These are phyloP conservation scores for Nymphalis polychloros DNA, from an alignment of 2,888 invertebrate genomes.

Conservation along the genomic window DNA sequence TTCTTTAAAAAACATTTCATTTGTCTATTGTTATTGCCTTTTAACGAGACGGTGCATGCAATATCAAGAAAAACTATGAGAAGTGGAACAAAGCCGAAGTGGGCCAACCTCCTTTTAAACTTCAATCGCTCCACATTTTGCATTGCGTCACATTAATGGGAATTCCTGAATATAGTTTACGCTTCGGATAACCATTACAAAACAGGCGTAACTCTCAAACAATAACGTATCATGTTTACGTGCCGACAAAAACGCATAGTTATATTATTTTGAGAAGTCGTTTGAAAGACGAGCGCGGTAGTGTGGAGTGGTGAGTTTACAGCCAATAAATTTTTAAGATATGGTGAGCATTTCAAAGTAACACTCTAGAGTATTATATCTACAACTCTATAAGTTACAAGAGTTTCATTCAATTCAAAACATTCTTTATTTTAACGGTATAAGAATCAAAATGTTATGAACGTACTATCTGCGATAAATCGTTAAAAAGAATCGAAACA, in stretches of 20 bases:
- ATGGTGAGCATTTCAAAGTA: conserved; percentile 50
- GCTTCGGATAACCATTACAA: conserved; percentile 58
- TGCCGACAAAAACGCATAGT: conserved; percentile 51
- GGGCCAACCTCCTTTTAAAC: conserved; percentile 47
- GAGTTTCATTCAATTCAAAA: conserved; percentile 2
- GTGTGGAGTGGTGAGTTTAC: conserved; percentile 52
- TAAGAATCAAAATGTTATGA: background rate
- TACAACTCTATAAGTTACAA: conserved; percentile 11
- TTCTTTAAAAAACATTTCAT: conserved; percentile 9
- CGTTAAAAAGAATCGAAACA: conserved; percentile 3
- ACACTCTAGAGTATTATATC: conserved; percentile 42
- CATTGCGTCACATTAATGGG: conserved; percentile 59
- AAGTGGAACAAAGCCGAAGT: conserved; percentile 42
- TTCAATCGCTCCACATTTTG: conserved; percentile 49
- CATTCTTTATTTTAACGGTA: background rate
- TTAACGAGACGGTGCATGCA: conserved; percentile 29
- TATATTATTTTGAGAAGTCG: conserved; percentile 53
- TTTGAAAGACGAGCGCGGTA: conserved; percentile 55
- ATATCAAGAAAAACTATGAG: conserved; percentile 37
- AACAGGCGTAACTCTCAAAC: conserved; percentile 63
- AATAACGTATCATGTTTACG: conserved; percentile 61
- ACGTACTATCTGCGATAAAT: background rate
- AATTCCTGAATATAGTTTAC: conserved; percentile 58
- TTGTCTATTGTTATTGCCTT: conserved; percentile 18
- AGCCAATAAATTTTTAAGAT: conserved; percentile 61